Evolutionary conservation across 2,888 invertebrate genomes (phyloP).

Genomic region (Trisateles emortualis): DNA sequence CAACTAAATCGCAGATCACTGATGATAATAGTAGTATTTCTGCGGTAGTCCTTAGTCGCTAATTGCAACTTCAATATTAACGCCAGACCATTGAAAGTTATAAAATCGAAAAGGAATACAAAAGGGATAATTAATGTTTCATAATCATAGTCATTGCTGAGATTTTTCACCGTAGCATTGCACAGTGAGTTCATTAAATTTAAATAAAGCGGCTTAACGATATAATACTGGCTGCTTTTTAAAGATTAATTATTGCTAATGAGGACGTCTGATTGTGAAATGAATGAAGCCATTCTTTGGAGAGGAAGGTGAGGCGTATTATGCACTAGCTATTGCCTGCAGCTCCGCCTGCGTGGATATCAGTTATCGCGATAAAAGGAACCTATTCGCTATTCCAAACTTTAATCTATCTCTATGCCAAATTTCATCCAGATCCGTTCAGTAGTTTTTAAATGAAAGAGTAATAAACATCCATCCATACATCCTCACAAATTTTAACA

Average conservation of each 20-base stretch:
- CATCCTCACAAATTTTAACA: too few species aligned
- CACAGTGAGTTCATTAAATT: slow-evolving; percentile 32
- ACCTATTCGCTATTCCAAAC: too few species aligned
- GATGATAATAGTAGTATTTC: too few species aligned
- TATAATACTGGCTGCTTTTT: slow-evolving; percentile 26
- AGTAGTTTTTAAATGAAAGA: too few species aligned
- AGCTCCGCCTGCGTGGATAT: too few species aligned
- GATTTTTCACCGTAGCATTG: slow-evolving; percentile 18
- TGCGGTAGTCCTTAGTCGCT: background rate
- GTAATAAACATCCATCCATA: too few species aligned
- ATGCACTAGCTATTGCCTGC: slow-evolving; percentile 1
- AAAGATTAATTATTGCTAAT: slow-evolving; percentile 44
- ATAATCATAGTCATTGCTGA: slow-evolving; percentile 30
- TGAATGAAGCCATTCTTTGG: slow-evolving; percentile 26
- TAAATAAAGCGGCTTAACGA: slow-evolving; percentile 25
- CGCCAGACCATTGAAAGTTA: slow-evolving; percentile 6
- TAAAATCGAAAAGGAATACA: slow-evolving; percentile 28
- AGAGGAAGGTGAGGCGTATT: slow-evolving; percentile 5
- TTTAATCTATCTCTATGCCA: too few species aligned
- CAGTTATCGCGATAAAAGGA: background rate
- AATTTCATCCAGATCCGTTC: too few species aligned
- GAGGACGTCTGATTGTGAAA: slow-evolving; percentile 30
- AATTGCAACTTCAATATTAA: slow-evolving; percentile 37
- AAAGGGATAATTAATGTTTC: slow-evolving; percentile 31
- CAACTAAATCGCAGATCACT: too few species aligned